phyloP scores from a whole-genome alignment of 2,888 invertebrate genomes.

The Kryphioiulus occultus region DNA sequence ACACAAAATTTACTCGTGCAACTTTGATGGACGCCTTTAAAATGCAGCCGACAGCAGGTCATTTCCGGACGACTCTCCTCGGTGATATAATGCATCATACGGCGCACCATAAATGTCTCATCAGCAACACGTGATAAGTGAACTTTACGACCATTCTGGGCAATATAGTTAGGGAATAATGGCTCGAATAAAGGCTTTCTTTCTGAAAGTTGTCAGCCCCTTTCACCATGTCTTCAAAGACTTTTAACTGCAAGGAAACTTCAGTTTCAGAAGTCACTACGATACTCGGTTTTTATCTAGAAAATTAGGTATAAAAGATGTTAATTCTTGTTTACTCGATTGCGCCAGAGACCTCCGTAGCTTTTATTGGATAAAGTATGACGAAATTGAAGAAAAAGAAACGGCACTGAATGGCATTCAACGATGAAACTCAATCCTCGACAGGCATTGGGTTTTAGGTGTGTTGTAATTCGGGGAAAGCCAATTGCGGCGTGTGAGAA shows the following conservation, averaged over 20 bases:
- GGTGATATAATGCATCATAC: background rate
- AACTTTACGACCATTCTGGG: background rate
- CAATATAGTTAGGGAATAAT: background rate
- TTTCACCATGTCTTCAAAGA: background rate
- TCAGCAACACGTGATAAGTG: background rate
- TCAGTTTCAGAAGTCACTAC: background rate
- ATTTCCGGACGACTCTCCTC: too few relatives aligned
- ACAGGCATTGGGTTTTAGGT: background rate
- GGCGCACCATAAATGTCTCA: background rate
- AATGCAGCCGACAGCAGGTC: too few relatives aligned
- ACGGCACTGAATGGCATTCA: background rate
- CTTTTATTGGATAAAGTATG: background rate
- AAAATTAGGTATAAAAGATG: background rate
- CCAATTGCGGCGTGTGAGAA: background rate
- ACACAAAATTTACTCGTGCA: too few relatives aligned
- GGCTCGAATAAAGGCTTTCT: background rate
- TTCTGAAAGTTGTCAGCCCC: background rate
- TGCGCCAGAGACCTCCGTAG: background rate
- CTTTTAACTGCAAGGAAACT: background rate
- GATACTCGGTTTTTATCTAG: background rate
- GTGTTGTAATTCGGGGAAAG: background rate
- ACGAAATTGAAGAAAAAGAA: background rate
- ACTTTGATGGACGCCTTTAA: too few relatives aligned
- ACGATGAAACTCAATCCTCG: background rate
- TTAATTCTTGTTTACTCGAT: background rate